A percentile compares a stretch with the other conserved stretches of the same genome.
Conservation (phyloP, 2,113 vertebrate species). For the Ictidomys tridecemlineatus region DNA sequence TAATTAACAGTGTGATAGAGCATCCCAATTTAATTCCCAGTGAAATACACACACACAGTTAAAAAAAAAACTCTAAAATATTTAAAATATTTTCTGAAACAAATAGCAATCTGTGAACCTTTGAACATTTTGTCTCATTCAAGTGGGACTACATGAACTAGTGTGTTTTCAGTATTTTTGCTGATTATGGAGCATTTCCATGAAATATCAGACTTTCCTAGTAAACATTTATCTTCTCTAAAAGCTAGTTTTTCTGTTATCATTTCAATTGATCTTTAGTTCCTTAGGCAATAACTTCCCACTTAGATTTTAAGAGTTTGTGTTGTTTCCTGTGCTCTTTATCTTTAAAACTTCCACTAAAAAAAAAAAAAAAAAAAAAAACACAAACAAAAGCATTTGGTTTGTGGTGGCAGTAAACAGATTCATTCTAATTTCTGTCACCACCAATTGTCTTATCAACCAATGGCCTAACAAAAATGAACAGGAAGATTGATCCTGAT, state of each 20-base stretch:
- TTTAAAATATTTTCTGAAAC: constrained; percentile 48
- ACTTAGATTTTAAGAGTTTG: background rate
- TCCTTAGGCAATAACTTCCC: background rate
- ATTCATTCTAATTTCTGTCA: constrained; percentile 48
- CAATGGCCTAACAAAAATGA: constrained; percentile 7
- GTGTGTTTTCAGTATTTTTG: background rate
- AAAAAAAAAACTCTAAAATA: background rate
- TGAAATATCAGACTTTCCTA: background rate
- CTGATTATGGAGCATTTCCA: background rate
- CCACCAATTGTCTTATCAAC: constrained; percentile 3
- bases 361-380: too few relatives aligned
- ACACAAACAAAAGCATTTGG: background rate
- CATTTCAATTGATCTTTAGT: constrained; percentile 5
- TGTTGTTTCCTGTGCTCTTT: background rate
- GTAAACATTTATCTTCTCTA: constrained; percentile 36
- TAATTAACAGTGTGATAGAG: too few relatives aligned
- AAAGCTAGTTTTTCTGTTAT: background rate
- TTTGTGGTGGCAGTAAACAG: background rate
- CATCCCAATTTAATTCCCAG: too few relatives aligned
- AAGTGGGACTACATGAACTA: background rate
- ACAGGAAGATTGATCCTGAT: constrained; percentile 4
- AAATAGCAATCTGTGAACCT: background rate
- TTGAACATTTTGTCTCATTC: background rate
- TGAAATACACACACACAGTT: too few relatives aligned
- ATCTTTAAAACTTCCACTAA: background rate